phyloP scores from a whole-genome alignment of 2,888 invertebrate genomes.

The Agonum fuliginosum region DNA sequence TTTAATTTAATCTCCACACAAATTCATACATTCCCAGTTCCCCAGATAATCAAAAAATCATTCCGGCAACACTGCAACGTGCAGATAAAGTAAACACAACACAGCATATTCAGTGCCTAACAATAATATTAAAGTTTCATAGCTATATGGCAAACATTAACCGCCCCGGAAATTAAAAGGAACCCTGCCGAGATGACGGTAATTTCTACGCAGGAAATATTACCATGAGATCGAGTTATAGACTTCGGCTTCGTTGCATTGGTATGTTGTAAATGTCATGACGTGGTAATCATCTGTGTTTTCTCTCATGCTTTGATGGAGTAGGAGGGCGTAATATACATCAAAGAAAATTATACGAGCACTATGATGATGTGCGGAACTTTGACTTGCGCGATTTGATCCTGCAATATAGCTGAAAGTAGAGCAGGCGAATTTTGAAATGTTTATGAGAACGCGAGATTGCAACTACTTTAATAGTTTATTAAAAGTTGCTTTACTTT shows the following conservation, averaged over 20 bases:
- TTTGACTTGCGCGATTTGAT: too few species aligned
- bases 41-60: neutral
- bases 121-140: conserved; percentile 38
- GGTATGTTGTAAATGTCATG: conserved; percentile 27
- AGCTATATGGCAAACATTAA: neutral
- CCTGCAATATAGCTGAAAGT: too few species aligned
- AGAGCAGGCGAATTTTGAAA: too few species aligned
- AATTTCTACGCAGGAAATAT: conserved; percentile 10
- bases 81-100: neutral
- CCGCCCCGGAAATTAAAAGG: conserved; percentile 36
- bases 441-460: too few species aligned
- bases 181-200: conserved; percentile 18
- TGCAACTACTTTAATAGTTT: too few species aligned
- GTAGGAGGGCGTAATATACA: too few species aligned
- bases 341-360: too few species aligned
- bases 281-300: too few species aligned
- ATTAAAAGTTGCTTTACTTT: too few species aligned
- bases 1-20: neutral
- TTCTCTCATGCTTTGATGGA: too few species aligned
- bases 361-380: too few species aligned
- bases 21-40: neutral
- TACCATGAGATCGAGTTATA: neutral
- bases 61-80: neutral
- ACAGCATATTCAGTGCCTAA: neutral
- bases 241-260: neutral